Conservation (phyloP, 2,113 vertebrate species). For the Oostethus manadensis region DNA sequence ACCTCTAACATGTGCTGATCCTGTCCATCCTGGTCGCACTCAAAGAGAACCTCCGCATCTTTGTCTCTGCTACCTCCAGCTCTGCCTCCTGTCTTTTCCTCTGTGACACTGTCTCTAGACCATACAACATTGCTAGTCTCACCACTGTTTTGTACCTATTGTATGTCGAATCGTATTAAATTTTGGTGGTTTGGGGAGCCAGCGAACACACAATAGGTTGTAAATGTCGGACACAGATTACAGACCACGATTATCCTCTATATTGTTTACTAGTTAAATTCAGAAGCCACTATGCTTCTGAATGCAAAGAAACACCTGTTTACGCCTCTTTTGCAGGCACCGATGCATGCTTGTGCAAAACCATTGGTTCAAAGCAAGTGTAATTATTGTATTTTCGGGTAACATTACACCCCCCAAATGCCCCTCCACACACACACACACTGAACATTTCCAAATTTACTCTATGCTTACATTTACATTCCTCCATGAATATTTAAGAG, state of each 20-base stretch:
- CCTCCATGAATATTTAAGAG: conserved; percentile 19
- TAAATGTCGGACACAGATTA: background rate
- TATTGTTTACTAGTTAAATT: background rate
- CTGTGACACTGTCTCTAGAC: too few species aligned
- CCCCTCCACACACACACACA: conserved; percentile 5
- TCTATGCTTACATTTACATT: conserved; percentile 59
- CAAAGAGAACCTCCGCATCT: too few species aligned
- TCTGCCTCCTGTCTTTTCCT: too few species aligned
- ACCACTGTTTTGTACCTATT: too few species aligned
- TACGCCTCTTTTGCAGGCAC: conserved; percentile 18
- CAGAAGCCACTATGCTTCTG: conserved; percentile 16
- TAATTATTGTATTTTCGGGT: conserved; percentile 23
- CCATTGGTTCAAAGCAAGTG: conserved; percentile 23
- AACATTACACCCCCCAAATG: background rate
- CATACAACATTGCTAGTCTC: too few species aligned
- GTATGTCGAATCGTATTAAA: too few species aligned
- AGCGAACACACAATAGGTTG: background rate
- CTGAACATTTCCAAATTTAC: conserved; percentile 66
- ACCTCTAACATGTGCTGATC: too few species aligned
- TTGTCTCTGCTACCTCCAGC: too few species aligned
- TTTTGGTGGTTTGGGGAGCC: too few species aligned
- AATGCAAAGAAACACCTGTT: conserved; percentile 60
- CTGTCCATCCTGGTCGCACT: too few species aligned
- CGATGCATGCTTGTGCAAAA: background rate
- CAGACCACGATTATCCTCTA: background rate